A percentile compares a stretch with the other conserved stretches of the same genome.
phyloP scores from a whole-genome alignment of 1,140 invertebrate genomes.

The Caenorhabditis latens region DNA sequence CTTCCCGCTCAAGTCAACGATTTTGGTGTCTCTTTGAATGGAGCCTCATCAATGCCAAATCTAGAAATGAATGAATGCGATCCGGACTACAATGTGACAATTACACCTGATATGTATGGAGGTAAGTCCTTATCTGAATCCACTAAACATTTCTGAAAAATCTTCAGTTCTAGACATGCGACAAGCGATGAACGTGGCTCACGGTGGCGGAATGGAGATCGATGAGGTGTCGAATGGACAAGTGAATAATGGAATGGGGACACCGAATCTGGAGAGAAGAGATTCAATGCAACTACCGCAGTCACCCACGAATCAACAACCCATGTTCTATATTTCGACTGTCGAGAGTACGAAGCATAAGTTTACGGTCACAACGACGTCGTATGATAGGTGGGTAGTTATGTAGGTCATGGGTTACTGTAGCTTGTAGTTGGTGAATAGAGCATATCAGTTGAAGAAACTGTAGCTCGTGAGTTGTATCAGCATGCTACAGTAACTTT shows the following conservation, averaged over 20 bases:
- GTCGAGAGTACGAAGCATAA: conserved; percentile 62
- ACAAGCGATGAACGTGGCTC: conserved; percentile 68
- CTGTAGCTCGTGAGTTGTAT: no score
- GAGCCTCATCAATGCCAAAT: conserved; percentile 64
- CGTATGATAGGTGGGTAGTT: conserved; percentile 24
- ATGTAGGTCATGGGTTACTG: not conserved
- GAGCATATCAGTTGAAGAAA: no score
- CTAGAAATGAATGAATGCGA: conserved; percentile 70
- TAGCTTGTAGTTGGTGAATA: not conserved
- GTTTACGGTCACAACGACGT: conserved; percentile 61
- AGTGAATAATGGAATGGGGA: not conserved
- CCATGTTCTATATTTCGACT: conserved; percentile 62
- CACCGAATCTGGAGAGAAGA: conserved; percentile 4
- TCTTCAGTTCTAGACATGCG: conserved; percentile 67
- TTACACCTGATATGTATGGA: conserved; percentile 73
- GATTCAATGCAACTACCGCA: conserved; percentile 26
- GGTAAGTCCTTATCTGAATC: not conserved
- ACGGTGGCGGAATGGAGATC: conserved; percentile 67
- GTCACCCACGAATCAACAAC: conserved; percentile 13
- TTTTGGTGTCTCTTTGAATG: conserved; percentile 59
- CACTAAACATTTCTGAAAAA: not conserved
- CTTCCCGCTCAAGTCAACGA: conserved; percentile 52
- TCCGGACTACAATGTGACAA: conserved; percentile 76
- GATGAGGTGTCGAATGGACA: conserved; percentile 48
- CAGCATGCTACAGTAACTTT: no score